Conservation (phyloP, 2,888 invertebrate species). For the Diarsia dahlii region DNA sequence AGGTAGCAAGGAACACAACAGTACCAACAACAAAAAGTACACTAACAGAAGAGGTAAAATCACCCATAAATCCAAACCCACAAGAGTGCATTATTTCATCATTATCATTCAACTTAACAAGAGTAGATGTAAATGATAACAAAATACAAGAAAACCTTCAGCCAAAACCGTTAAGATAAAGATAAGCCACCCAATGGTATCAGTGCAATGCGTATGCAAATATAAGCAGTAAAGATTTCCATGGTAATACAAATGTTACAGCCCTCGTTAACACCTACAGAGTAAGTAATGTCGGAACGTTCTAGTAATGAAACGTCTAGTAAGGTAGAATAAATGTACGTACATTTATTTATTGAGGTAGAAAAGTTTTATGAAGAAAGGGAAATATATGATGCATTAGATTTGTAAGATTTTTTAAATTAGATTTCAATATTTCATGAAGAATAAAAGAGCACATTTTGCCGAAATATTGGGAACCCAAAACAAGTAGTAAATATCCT, state of each 20-base stretch:
- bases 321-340: constrained; percentile 10
- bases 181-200: constrained; percentile 50
- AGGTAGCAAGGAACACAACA: too few species aligned
- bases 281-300: constrained; percentile 27
- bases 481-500: too few species aligned
- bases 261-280: constrained; percentile 46
- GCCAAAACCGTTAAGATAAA: constrained; percentile 35
- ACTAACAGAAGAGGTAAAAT: background rate
- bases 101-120: constrained; percentile 22
- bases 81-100: constrained; percentile 18
- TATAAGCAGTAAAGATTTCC: constrained; percentile 43
- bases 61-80: background rate
- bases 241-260: constrained; percentile 51
- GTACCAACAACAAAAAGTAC: too few species aligned
- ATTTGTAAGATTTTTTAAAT: background rate
- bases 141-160: constrained; percentile 46
- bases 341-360: background rate
- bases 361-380: background rate
- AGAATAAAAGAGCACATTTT: background rate
- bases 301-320: constrained; percentile 38
- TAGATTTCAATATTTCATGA: background rate
- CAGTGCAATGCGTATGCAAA: constrained; percentile 55
- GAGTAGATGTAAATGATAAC: constrained; percentile 43
- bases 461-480: too few species aligned
- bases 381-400: background rate